Base-by-base conservation (phyloP, 2,113 vertebrate species). In the Origma solitaria region DNA sequence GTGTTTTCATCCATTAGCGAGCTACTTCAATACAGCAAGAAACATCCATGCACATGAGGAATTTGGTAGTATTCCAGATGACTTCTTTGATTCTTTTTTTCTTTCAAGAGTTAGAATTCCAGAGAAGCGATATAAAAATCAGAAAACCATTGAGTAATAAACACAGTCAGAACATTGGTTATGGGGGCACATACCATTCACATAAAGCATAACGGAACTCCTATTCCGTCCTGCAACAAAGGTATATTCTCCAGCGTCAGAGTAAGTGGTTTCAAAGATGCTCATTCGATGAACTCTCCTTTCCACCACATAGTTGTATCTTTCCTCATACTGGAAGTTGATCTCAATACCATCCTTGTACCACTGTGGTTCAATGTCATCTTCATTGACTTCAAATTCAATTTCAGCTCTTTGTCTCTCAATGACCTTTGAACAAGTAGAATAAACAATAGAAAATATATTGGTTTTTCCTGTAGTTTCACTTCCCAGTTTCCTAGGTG, bases 321-420 rank as follows among this genome's bases (percentile, higher is more conserved):
- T 96, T 92, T 99, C 98, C 90, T 99, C 98, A 62, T 97, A 88
- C 2, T 98, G 97, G 90, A 99, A 98, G 73, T 99, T 98, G 91
- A 99, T 99, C 97, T 99, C 99, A 83, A 98, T 98, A 15, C 98
- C 99, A 4, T 99, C 99, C 96, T 98, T 99, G 82, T 99, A 96
- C 99, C 99, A 99, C 71, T 96, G 99, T 64, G 98, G 98, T 77
- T 99, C 99, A 50, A 99, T 98, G 4, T 99, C 99, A 3, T 99
- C 99, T 97, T 99, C 99, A 37, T 98, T 99, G 93, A 99, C 99
- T 96, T 99, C 99, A 95, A 99, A 99, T 97, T 99, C 99, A 73
- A 99, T 98, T 16, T 98, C 98, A 6, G 99, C 98, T 96, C 98
- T 98, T 69, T 99, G 98, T 94, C 98, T 99, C 91, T 99, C 99